These are phyloP conservation scores for Apantesis nais DNA, from an alignment of 2,888 invertebrate species.

Conservation along the genomic window DNA sequence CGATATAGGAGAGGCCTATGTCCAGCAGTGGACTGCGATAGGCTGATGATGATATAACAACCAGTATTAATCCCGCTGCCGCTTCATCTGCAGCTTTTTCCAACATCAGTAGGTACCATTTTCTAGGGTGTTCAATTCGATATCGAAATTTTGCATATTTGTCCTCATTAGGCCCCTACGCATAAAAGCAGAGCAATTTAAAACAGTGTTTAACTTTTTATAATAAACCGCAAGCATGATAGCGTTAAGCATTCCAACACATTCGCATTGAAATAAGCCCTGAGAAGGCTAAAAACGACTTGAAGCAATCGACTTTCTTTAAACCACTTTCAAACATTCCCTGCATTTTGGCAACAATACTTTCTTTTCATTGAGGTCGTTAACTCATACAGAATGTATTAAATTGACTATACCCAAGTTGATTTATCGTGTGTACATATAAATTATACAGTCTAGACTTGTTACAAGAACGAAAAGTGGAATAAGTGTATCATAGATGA, in stretches of 20 bases:
- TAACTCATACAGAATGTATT: slow-evolving; percentile 17
- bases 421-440: neutral
- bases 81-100: neutral
- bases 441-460: neutral
- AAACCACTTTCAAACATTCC: neutral
- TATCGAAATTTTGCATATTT: too few relatives aligned
- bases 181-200: too few relatives aligned
- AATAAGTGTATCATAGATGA: neutral
- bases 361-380: slow-evolving; percentile 33
- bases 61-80: too few relatives aligned
- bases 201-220: neutral
- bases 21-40: too few relatives aligned
- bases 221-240: neutral
- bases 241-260: neutral
- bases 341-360: slow-evolving; percentile 23
- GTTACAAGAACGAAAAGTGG: neutral
- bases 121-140: neutral
- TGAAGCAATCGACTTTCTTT: neutral
- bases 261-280: neutral
- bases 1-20: too few relatives aligned
- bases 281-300: neutral
- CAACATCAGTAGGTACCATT: neutral
- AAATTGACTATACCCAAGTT: neutral
- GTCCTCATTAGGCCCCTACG: too few relatives aligned
- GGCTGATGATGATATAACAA: too few relatives aligned